phyloP scores from a whole-genome alignment of 2,888 invertebrate genomes.

The Gryllus longicercus region DNA sequence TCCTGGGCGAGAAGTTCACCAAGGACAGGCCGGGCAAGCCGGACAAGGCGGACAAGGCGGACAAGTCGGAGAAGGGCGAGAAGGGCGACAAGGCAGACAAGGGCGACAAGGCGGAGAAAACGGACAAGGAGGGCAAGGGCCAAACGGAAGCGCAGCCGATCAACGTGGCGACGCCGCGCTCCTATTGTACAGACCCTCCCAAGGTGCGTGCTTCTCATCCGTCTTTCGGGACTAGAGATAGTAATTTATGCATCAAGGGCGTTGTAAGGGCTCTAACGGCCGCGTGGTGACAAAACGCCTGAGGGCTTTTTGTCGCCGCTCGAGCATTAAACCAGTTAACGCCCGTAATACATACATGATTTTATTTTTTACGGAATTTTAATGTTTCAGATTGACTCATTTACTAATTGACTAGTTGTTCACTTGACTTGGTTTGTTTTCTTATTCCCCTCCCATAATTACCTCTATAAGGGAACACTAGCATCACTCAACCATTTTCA shows the following conservation, averaged over 20 bases:
- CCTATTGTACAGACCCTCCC: neutral
- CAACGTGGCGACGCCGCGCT: neutral
- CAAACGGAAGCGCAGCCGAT: neutral
- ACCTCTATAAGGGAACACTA: too few species aligned
- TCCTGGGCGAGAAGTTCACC: neutral
- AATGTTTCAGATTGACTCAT: too few species aligned
- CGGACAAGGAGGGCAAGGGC: neutral
- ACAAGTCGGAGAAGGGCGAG: conserved; percentile 43
- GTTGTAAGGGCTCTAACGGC: too few species aligned
- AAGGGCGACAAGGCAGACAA: conserved; percentile 43
- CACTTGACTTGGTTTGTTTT: neutral
- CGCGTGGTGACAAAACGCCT: too few species aligned
- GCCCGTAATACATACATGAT: too few species aligned
- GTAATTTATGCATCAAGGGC: too few species aligned
- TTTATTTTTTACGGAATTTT: too few species aligned
- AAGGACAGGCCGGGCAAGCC: neutral
- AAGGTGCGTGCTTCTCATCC: neutral
- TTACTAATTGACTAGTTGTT: neutral
- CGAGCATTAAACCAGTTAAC: too few species aligned
- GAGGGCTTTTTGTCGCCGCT: too few species aligned
- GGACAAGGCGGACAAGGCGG: neutral
- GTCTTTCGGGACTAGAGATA: too few species aligned
- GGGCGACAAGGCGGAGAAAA: neutral
- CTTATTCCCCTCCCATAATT: too few species aligned
- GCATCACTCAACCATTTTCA: too few species aligned